Percentiles rank a stretch among this genome's conserved stretches.
These are phyloP conservation scores for Pygmarrhopalites habei DNA, from an alignment of 1,140 invertebrate genomes.

Conservation along the genomic window DNA sequence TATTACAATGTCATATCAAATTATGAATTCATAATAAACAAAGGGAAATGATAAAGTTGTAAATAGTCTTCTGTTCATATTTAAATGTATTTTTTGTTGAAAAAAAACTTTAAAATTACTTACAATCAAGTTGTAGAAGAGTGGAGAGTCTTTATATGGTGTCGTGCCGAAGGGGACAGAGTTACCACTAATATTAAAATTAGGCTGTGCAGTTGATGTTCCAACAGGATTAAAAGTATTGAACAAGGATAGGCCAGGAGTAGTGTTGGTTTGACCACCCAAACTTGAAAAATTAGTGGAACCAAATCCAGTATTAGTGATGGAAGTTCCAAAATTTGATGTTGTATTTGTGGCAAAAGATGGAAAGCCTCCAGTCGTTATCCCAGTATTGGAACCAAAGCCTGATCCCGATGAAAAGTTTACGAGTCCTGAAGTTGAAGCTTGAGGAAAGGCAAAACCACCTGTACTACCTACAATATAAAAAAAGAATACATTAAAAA, in stretches of 20 bases:
- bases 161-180: constrained; percentile 56
- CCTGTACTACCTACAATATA: too few relatives aligned
- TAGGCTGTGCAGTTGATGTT: constrained; percentile 12
- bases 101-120: too few relatives aligned
- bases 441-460: too few relatives aligned
- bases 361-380: constrained; percentile 18
- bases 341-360: constrained; percentile 9
- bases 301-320: constrained; percentile 48
- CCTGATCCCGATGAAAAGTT: background rate
- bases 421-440: too few relatives aligned
- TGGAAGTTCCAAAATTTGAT: constrained; percentile 15
- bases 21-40: too few relatives aligned
- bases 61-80: too few relatives aligned
- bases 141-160: constrained; percentile 69
- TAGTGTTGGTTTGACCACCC: constrained; percentile 45
- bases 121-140: constrained; percentile 64
- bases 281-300: constrained; percentile 47
- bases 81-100: too few relatives aligned
- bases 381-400: constrained; percentile 20
- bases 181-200: constrained; percentile 52
- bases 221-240: constrained; percentile 36
- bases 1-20: too few relatives aligned
- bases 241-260: constrained; percentile 40
- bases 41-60: too few relatives aligned
- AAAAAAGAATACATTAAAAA: too few relatives aligned